These are phyloP conservation scores for Caenorhabditis macrosperma DNA, from an alignment of 2,888 invertebrate genomes.

Conservation along the genomic window DNA sequence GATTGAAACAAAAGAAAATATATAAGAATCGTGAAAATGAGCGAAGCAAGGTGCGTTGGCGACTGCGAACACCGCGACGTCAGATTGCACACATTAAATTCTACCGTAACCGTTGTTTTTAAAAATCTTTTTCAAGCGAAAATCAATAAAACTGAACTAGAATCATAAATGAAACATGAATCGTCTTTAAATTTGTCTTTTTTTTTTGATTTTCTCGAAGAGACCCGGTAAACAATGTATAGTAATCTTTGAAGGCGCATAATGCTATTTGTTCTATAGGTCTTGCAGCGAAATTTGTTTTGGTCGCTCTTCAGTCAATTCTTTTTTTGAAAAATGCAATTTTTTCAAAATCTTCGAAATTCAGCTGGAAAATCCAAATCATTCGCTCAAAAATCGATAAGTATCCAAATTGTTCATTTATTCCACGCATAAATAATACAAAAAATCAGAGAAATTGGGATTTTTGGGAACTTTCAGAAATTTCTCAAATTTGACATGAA, in stretches of 20 bases:
- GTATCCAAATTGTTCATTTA: neutral
- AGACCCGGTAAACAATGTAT: too few species aligned
- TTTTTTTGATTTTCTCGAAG: neutral
- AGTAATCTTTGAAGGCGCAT: neutral
- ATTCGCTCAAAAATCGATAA: neutral
- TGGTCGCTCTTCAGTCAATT: neutral
- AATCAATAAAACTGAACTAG: neutral
- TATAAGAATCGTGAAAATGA: neutral
- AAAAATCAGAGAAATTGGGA: neutral
- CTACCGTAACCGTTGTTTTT: slow-evolving; percentile 18
- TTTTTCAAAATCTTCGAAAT: neutral
- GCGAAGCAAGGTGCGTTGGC: neutral
- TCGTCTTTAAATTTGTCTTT: neutral
- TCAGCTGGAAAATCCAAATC: neutral
- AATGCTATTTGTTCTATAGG: neutral
- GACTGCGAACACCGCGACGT: neutral
- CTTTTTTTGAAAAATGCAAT: too few species aligned
- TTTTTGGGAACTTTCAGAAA: neutral
- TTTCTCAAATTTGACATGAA: neutral
- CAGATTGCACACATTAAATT: slow-evolving; percentile 1
- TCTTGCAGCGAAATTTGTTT: neutral
- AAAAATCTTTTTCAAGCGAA: neutral
- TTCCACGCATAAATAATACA: neutral
- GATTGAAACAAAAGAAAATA: neutral
- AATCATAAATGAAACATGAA: neutral